A percentile compares a stretch with the other conserved stretches of the same genome.
phyloP scores from a whole-genome alignment of 2,888 invertebrate species.

The Coelogynopora nodosa region DNA sequence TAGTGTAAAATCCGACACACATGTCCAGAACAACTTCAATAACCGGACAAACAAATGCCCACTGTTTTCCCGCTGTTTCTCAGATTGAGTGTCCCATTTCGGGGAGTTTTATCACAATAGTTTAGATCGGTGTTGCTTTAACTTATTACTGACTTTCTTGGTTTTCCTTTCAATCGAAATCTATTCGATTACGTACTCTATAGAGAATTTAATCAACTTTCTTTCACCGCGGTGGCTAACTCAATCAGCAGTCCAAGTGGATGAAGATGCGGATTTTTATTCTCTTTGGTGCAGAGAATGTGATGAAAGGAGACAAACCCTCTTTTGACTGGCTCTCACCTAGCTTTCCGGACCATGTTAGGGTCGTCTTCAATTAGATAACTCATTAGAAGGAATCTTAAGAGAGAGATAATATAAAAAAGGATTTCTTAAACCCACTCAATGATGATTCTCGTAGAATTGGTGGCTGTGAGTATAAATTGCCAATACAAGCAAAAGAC shows the following conservation, averaged over 20 bases:
- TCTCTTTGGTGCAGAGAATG: neutral
- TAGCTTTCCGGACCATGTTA: neutral
- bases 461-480: neutral
- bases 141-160: neutral
- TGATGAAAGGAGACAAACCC: neutral
- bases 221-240: neutral
- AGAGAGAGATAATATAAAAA: neutral
- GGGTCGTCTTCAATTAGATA: conserved; percentile 9
- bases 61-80: neutral
- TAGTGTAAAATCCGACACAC: neutral
- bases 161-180: neutral
- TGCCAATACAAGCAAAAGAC: no score
- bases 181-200: conserved; percentile 25
- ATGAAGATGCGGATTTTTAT: conserved; percentile 12
- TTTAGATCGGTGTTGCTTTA: neutral
- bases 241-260: conserved; percentile 4
- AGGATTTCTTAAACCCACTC: neutral
- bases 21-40: neutral
- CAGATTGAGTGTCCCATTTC: neutral
- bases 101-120: neutral
- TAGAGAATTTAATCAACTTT: conserved; percentile 1
- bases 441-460: neutral
- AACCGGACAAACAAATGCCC: neutral
- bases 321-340: neutral
- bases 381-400: neutral